Base-by-base conservation (phyloP, 53 echinoderm and acorn worm species). In the Stichopus horrens region DNA sequence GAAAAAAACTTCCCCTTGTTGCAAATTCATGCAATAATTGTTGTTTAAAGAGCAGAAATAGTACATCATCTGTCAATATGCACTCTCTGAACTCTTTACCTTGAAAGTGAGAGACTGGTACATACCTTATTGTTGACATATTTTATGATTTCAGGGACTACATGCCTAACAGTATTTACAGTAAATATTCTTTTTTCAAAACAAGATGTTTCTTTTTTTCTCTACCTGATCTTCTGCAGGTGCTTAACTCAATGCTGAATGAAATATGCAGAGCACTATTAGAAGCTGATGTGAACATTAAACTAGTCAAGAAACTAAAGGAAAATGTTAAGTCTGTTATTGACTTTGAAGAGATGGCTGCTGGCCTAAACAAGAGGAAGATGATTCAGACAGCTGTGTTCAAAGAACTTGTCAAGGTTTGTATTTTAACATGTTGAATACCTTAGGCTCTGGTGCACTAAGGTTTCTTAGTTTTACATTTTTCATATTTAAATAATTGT, bases 331-430 rank as follows among this genome's bases (percentile, higher is more conserved):
- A 94, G 68, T 88, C 97, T 20, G 97, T 97, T 60, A 97, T 97
- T 9, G 97, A 97, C 86, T 97, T 97, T 97, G 97, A 97, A 10
- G 97, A 97, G 87, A 97, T 97, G 97, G 97, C 97, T 58, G 97
- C 95, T 6, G 97, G 97, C 55, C 93, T 97, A 75, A 97, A 97
- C 89, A 97, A 97, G 86, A 90, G 97, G 74, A 97, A 95, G 86
- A 97, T 97, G 97, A 97, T 97, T 79, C 97, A 97, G 91, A 97
- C 95, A 56, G 97, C 97, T 74, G 97, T 97, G 52, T 96, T 97
- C 89, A 97, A 97, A 88, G 97, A 97, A 76, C 92, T 97, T 76
- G 97, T 97, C 76, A 97, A 97, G 95, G 97, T 97, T 80, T 9
- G 65, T 23, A 3, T 53, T 76, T 9, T 13, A 37, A 37, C 37